Evolutionary conservation across 2,797 vertebrate genomes (phyloP).

Genomic region (Lacerta bilineata): DNA sequence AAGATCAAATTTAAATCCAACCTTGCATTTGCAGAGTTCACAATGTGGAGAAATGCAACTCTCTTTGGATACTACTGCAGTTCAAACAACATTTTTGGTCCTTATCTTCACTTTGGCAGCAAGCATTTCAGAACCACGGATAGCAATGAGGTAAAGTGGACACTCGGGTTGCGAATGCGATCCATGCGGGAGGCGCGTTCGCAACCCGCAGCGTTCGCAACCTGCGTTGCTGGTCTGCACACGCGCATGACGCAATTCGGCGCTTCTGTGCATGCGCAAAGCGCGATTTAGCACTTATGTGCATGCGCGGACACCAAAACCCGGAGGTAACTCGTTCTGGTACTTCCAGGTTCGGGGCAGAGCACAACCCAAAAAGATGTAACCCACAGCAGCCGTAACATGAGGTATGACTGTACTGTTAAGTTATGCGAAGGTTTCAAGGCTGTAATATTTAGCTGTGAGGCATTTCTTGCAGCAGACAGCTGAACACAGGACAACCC

Average conservation of each 20-base stretch:
- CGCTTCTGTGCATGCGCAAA: no score
- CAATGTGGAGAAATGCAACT: neutral
- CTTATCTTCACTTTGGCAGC: neutral
- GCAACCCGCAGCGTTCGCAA: no score
- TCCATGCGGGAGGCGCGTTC: rapidly evolving
- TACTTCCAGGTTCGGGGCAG: no score
- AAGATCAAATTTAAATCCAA: no score
- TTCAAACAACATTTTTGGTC: neutral
- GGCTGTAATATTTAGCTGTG: neutral
- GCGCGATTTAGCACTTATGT: no score
- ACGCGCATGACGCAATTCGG: no score
- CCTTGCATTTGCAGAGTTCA: neutral
- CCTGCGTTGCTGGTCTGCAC: rapidly evolving
- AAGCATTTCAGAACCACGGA: neutral
- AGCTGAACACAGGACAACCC: no score
- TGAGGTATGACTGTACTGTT: neutral
- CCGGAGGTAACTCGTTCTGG: no score
- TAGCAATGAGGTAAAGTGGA: no score
- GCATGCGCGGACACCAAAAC: no score
- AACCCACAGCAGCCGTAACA: no score
- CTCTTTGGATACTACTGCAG: neutral
- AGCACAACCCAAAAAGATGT: rapidly evolving
- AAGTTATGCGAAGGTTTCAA: neutral
- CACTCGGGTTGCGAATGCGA: no score
- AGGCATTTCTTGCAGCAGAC: neutral